Evolutionary conservation across 2,888 invertebrate genomes (phyloP), one percentile per base, ranked within the genome.

Genomic region (Sialis fuliginosa): DNA sequence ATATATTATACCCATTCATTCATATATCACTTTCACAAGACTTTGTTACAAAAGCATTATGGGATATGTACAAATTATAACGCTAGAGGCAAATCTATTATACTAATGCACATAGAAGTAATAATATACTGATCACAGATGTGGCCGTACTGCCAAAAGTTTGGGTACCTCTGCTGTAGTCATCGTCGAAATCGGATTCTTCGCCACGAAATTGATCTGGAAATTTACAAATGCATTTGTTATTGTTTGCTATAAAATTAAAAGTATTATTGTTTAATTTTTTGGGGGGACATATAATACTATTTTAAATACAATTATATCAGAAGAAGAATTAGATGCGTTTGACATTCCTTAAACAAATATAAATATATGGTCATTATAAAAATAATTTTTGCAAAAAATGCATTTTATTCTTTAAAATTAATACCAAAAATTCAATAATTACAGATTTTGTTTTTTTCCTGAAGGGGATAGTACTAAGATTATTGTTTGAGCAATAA

Each of bases 201-300:
- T 32, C 22, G 10, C 45, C 39, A 32, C 45, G 39, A 39, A 39
- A 45, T 45, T 45, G 45, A 43, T 43, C 43, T 43, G 43, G 12
- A 33, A 43, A 33, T 10, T 13, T 6, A 43, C 1, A 32, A n/a
- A 33, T 10, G 6, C 22, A 22, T 22, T 22, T 22, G 4, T 22
- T 22, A 22, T 22, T 22, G 4, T 22, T 22, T 22, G 22, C 22
- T 22, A 22, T 22, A 22, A 4, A 22, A 2, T 22, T 2, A 22
- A 22, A 22, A 22, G 4, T 22, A 22, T 2, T 22, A 22, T 22
- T 22, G 22, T 22, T 22, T 22, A 22, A 2, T 22, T 22, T 22
- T 22, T 22, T 4, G 22, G 4, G 22, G 22, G 4, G 4, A 22
- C 2, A 22, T 22, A 22, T 22, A 22, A 22, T 22, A 2, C 22